A percentile compares a stretch with the other conserved stretches of the same genome.
Conservation (phyloP, 1,140 invertebrate genomes). For the Argopecten irradians region DNA sequence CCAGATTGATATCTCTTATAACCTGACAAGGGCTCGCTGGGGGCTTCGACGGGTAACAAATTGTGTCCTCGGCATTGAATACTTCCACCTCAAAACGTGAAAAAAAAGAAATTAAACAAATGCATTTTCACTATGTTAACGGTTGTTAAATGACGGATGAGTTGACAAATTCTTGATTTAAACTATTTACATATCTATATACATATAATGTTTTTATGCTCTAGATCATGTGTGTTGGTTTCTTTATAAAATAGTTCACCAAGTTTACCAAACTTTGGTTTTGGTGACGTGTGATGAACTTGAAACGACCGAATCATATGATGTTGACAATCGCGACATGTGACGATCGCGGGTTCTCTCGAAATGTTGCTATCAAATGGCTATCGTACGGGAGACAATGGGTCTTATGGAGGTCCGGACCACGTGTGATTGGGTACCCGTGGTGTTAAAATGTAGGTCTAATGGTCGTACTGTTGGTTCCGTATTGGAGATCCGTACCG, state of each 20-base stretch:
- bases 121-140: no score
- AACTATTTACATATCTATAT: no score
- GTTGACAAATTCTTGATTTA: no score
- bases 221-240: no score
- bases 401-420: neutral
- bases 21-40: neutral
- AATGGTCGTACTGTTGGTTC: neutral
- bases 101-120: neutral
- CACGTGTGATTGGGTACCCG: neutral
- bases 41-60: neutral
- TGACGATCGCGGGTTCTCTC: neutral
- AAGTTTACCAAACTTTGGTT: neutral
- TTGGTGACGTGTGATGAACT: neutral
- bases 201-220: neutral
- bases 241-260: no score
- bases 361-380: neutral
- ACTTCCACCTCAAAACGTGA: neutral
- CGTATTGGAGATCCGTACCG: neutral
- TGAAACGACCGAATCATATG: neutral
- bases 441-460: neutral
- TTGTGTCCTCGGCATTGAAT: neutral
- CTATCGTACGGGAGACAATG: neutral
- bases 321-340: neutral
- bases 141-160: no score
- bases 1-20: neutral